These are phyloP conservation scores for Callionymus lyra DNA, from an alignment of 2,113 vertebrate genomes.

Conservation along the genomic window DNA sequence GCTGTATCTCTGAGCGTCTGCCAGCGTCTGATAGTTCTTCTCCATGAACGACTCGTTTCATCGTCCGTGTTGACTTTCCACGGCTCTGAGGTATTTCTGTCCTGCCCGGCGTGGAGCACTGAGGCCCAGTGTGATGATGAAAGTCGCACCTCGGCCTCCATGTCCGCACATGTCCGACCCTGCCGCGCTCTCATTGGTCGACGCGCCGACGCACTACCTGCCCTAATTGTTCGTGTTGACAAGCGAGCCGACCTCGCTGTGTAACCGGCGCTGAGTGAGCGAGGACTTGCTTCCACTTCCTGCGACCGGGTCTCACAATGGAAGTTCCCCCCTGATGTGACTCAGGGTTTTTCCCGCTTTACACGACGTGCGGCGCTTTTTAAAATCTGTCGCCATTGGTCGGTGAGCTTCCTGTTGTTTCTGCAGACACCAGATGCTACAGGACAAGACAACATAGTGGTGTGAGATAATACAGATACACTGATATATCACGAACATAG, in stretches of 20 bases:
- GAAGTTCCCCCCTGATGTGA: conserved; percentile 54
- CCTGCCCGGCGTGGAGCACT: conserved; percentile 5
- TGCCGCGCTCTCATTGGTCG: conserved; percentile 14
- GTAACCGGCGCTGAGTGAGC: conserved; percentile 46
- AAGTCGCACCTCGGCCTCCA: conserved; percentile 5
- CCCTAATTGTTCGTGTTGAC: conserved; percentile 59
- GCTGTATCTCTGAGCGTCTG: neutral
- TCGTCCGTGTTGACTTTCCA: conserved; percentile 36
- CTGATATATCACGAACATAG: too few relatives aligned
- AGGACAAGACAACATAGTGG: too few relatives aligned
- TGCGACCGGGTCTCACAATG: conserved; percentile 52
- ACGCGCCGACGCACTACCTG: conserved; percentile 11
- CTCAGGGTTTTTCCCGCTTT: conserved; percentile 19
- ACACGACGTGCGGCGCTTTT: conserved; percentile 38
- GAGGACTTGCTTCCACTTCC: conserved; percentile 50
- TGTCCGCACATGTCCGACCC: neutral
- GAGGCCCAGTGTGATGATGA: conserved; percentile 13
- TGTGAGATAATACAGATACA: too few relatives aligned
- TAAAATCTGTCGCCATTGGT: neutral
- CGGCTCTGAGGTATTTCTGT: neutral
- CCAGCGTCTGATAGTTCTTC: conserved; percentile 2
- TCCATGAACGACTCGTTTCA: conserved; percentile 13
- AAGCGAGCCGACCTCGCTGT: conserved; percentile 49
- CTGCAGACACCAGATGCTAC: too few relatives aligned
- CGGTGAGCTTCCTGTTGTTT: too few relatives aligned